Conservation (phyloP, 2,797 vertebrate species). For the Acanthurus tractus region DNA sequence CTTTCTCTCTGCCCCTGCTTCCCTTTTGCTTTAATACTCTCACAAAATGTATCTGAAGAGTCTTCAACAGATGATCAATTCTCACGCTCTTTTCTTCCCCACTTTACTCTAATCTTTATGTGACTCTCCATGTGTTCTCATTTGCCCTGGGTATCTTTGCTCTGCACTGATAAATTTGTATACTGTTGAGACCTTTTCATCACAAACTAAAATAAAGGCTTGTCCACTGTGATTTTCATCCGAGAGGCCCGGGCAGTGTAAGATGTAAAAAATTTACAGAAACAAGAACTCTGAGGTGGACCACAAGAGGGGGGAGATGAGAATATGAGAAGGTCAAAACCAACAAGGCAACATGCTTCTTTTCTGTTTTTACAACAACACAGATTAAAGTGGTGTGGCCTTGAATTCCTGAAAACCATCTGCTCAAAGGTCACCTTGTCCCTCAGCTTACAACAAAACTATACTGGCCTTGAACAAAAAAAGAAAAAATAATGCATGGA, state of each 20-base stretch:
- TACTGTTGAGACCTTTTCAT: conserved; percentile 66
- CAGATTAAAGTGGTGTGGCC: conserved; percentile 61
- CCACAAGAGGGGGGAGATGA: conserved; percentile 72
- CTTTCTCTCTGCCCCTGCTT: conserved; percentile 40
- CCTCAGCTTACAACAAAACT: conserved; percentile 24
- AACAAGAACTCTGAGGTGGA: conserved; percentile 80
- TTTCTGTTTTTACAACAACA: conserved; percentile 64
- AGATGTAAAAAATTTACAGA: conserved; percentile 68
- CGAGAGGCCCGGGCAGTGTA: conserved; percentile 63
- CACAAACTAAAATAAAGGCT: conserved; percentile 72
- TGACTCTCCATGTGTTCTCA: not conserved
- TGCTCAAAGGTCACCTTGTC: conserved; percentile 47
- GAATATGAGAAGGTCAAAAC: conserved; percentile 82
- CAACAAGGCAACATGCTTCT: conserved; percentile 68
- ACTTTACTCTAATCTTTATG: conserved; percentile 15
- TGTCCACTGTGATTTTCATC: conserved; percentile 77
- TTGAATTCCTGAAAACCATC: conserved; percentile 57
- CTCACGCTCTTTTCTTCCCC: not conserved
- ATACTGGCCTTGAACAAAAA: conserved; percentile 10
- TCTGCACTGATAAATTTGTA: conserved; percentile 56
- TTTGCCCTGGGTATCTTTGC: conserved; percentile 39
- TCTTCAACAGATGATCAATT: conserved; percentile 13
- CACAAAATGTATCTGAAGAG: conserved; percentile 8
- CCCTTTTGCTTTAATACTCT: conserved; percentile 29
- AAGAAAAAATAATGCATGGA: no score